Evolutionary conservation across 2,797 vertebrate genomes (phyloP), one percentile per base, ranked within the genome.

Genomic region (Gorsachius magnificus): DNA sequence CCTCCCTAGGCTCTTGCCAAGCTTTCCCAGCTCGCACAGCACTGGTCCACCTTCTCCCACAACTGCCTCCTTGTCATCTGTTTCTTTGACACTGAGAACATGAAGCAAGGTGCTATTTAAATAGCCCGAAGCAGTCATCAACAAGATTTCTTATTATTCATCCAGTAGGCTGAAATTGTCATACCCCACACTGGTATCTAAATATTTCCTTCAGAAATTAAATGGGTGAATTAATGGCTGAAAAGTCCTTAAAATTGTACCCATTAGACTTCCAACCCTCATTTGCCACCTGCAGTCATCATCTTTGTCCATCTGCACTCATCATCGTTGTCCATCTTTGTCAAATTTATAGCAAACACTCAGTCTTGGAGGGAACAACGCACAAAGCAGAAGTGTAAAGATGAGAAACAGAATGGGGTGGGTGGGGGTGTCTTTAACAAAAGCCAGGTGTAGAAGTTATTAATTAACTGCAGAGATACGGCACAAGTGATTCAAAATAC

Each of bases 381-480:
- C 77, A 57, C 57, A 43, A 65, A 89, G 72, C 33, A 79, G 77
- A 69, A 35, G 2, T 54, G 70, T 41, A 83, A 74, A 84, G 78
- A 83, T 6, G 13, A 84, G 65, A 81, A 93, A 78, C 24, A 82
- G 71, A 92, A 86, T 13, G 3, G 28, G 16, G 53, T 11, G 26
- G 22, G 46, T 43, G 45, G 20, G 26, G 24, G 29, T 53, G 51
- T 57, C 13, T 69, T 25, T 54, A 54, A 77, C 60, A 94, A 91
- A 83, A 91, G 58, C 46, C 89, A 94, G 68, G 71, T 83, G 29
- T 61, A 93, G 63, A 45, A 91, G 77, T 83, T 86, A 75, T 87
- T 89, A 76, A 92, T 96, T 96, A 96, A 90, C 57, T 77, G 71
- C 94, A 92, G 95, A 87, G 90, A 83, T 79, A 80, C 3, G 25